Percentiles rank a stretch among this genome's conserved stretches.
phyloP scores from a whole-genome alignment of 2,888 invertebrate genomes.

The Clunio marinus region DNA sequence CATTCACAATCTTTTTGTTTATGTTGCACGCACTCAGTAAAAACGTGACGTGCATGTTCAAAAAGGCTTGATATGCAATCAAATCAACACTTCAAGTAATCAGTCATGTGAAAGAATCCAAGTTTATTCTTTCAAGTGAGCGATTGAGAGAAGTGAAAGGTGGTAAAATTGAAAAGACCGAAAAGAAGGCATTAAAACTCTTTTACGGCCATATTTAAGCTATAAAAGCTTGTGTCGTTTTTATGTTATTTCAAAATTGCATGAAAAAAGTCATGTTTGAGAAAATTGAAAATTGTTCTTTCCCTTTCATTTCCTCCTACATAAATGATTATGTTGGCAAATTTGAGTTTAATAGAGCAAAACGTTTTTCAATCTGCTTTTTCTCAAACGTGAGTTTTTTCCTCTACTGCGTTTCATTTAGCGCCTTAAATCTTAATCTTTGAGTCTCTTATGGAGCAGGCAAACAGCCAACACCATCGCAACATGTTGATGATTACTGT shows the following conservation, averaged over 20 bases:
- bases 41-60: too few species aligned
- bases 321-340: constrained; percentile 25
- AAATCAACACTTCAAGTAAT: neutral
- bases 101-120: neutral
- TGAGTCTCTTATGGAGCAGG: neutral
- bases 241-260: neutral
- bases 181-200: constrained; percentile 8
- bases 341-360: constrained; percentile 20
- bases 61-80: too few species aligned
- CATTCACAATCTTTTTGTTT: too few species aligned
- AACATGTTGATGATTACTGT: neutral
- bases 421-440: constrained; percentile 1
- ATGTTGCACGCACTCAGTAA: too few species aligned
- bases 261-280: constrained; percentile 38
- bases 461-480: neutral
- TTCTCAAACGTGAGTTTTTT: constrained; percentile 32
- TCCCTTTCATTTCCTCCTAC: neutral
- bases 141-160: constrained; percentile 7
- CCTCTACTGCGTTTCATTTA: constrained; percentile 1
- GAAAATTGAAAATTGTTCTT: constrained; percentile 26
- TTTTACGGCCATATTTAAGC: neutral
- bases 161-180: neutral
- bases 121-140: neutral
- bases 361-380: neutral
- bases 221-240: neutral